A percentile compares a stretch with the other conserved stretches of the same genome.
Evolutionary conservation across 2,113 vertebrate genomes (phyloP).

Genomic region (Prionailurus viverrinus): DNA sequence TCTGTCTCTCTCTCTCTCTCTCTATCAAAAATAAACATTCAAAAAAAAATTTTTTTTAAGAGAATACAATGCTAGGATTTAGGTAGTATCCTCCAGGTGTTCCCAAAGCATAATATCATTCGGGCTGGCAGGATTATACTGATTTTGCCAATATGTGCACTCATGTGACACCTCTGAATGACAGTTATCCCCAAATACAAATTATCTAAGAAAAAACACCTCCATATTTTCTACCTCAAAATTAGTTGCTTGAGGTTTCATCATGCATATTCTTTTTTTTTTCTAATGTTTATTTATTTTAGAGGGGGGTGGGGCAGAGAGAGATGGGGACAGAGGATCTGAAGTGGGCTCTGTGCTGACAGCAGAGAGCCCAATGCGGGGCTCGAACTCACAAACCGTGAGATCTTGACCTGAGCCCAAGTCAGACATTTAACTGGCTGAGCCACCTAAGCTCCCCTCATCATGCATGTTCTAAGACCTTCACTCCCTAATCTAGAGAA

Average conservation of each 20-base stretch:
- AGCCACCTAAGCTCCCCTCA: neutral
- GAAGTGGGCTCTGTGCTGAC: no score
- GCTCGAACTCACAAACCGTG: no score
- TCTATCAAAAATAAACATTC: no score
- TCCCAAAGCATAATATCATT: neutral
- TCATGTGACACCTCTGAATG: neutral
- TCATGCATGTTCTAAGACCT: neutral
- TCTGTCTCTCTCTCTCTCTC: no score
- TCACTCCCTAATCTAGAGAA: neutral
- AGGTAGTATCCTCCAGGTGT: neutral
- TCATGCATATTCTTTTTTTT: neutral
- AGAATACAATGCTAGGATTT: neutral
- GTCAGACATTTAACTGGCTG: no score
- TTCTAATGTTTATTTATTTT: no score
- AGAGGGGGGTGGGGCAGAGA: no score
- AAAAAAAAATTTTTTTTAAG: neutral
- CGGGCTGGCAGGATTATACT: neutral
- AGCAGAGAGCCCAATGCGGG: no score
- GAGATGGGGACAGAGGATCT: no score
- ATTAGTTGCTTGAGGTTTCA: neutral
- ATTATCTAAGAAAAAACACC: neutral
- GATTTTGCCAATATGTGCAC: neutral
- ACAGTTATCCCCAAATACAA: neutral
- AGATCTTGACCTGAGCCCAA: no score
- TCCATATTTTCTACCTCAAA: neutral